A percentile compares a stretch with the other conserved stretches of the same genome.
These are phyloP conservation scores for Aphelenchoides besseyi DNA, from an alignment of 1,140 invertebrate species.

Conservation along the genomic window DNA sequence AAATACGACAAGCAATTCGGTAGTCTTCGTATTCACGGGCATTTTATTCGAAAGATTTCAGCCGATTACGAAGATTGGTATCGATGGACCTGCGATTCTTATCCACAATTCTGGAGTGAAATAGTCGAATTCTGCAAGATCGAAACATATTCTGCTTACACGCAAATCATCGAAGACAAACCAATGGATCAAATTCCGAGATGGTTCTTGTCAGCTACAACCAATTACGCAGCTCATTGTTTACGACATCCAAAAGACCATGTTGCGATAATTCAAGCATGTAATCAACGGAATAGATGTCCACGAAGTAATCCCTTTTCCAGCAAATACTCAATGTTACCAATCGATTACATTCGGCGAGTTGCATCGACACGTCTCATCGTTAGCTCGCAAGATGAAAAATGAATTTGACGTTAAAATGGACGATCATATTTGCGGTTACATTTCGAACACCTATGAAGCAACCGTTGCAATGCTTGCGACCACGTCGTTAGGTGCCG, in stretches of 20 bases:
- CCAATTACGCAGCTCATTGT: constrained; percentile 67
- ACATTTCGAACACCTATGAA: constrained; percentile 66
- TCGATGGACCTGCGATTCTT: constrained; percentile 66
- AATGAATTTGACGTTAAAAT: constrained; percentile 62
- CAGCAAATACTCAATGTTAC: constrained; percentile 59
- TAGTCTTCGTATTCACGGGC: too few relatives aligned
- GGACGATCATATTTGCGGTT: constrained; percentile 66
- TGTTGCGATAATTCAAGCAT: constrained; percentile 64
- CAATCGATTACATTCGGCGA: constrained; percentile 63
- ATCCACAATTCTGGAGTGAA: constrained; percentile 66
- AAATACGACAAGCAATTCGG: constrained; percentile 29
- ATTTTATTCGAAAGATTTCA: constrained; percentile 42
- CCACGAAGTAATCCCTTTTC: constrained; percentile 31
- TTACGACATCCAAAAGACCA: constrained; percentile 62
- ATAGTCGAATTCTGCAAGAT: constrained; percentile 64
- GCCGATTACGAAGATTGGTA: constrained; percentile 65
- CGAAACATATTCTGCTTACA: constrained; percentile 61
- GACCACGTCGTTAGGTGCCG: constrained; percentile 67
- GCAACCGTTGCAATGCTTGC: constrained; percentile 68
- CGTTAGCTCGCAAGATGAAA: constrained; percentile 63
- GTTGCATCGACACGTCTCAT: constrained; percentile 63
- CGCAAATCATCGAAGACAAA: constrained; percentile 63
- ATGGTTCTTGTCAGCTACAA: constrained; percentile 64
- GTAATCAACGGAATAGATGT: too few relatives aligned
- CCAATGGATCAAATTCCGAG: constrained; percentile 64